A percentile compares a stretch with the other conserved stretches of the same genome.
Evolutionary conservation across 2,888 invertebrate genomes (phyloP).

Genomic region (Antheraea assamensis): DNA sequence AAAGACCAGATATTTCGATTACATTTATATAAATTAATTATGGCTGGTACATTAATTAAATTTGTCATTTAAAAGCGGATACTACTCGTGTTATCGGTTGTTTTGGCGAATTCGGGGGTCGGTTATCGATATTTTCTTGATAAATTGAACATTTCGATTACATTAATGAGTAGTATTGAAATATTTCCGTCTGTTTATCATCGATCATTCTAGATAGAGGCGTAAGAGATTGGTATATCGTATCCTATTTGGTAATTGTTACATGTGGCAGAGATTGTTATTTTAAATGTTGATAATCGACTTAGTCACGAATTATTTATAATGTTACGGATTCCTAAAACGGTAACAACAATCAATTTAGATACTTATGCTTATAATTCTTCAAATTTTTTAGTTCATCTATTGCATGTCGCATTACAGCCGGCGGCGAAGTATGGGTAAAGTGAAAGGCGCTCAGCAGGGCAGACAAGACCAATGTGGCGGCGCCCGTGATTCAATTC

Average conservation of each 20-base stretch:
- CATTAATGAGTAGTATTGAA: not conserved
- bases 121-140: not conserved
- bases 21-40: too few relatives aligned
- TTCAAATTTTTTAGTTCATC: too few relatives aligned
- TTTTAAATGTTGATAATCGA: not conserved
- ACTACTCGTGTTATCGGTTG: too few relatives aligned
- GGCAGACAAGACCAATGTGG: too few relatives aligned
- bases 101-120: too few relatives aligned
- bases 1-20: too few relatives aligned
- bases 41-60: too few relatives aligned
- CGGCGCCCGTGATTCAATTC: too few relatives aligned
- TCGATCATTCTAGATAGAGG: not conserved
- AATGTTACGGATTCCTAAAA: not conserved
- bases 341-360: not conserved
- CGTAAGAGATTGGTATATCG: not conserved
- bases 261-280: not conserved
- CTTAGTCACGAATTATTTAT: not conserved
- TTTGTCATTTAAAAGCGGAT: too few relatives aligned
- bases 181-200: conserved; percentile 1
- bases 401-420: too few relatives aligned
- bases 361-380: not conserved
- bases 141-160: not conserved
- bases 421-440: too few relatives aligned
- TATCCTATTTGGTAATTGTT: not conserved
- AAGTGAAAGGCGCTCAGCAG: too few relatives aligned